Evolutionary conservation across 2,113 vertebrate genomes (phyloP).

Genomic region (Neogale vison): DNA sequence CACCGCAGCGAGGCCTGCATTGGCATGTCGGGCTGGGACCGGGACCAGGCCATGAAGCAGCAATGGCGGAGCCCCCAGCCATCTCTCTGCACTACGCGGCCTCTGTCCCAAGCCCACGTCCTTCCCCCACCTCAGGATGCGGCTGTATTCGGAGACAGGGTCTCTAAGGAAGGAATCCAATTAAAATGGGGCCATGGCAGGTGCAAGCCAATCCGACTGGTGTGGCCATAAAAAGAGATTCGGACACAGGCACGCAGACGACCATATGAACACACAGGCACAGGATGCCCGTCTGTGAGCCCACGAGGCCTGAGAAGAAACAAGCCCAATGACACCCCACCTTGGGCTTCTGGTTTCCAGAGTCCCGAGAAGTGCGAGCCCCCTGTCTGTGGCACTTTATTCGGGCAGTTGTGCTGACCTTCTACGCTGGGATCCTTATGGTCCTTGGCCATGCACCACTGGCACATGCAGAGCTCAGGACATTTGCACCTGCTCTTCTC

Average conservation of each 20-base stretch:
- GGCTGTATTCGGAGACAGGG: not conserved
- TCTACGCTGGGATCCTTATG: not conserved
- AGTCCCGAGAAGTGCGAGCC: not conserved
- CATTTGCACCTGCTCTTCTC: not conserved
- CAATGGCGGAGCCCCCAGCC: fast-evolving
- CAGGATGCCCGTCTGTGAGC: not conserved
- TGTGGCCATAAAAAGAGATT: not conserved
- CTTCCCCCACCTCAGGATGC: not conserved
- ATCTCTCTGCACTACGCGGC: fast-evolving
- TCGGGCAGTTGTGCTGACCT: fast-evolving
- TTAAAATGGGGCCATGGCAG: not conserved
- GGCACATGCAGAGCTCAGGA: not conserved
- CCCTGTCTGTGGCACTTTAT: not conserved
- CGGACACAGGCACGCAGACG: not conserved
- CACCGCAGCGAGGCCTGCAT: fast-evolving
- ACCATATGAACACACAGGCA: not conserved
- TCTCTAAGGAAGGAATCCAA: not conserved
- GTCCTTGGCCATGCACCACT: not conserved
- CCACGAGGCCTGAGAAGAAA: not conserved
- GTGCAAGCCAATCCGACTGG: not conserved
- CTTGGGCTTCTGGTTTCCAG: not conserved
- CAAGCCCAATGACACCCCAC: not conserved
- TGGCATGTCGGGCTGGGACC: not conserved
- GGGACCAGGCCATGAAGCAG: not conserved
- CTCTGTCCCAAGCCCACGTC: not conserved